Percentiles rank a stretch among this genome's conserved stretches.
Conservation (phyloP, 2,113 vertebrate species). For the Camarhynchus parvulus region DNA sequence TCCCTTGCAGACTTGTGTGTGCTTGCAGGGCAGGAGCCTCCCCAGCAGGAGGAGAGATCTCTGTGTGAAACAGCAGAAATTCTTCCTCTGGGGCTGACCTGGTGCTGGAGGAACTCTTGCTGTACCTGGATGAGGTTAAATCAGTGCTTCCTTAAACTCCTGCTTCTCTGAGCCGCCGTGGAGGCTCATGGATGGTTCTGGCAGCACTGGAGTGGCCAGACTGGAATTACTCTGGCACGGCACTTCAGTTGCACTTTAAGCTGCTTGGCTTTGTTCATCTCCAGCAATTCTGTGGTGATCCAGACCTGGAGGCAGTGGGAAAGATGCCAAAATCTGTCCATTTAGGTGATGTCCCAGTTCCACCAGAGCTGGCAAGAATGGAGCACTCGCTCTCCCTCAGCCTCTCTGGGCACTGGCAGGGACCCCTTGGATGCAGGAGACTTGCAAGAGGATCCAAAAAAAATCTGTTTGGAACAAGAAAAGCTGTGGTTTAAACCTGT, state of each 20-base stretch:
- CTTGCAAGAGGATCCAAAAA: background rate
- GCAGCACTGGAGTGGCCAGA: background rate
- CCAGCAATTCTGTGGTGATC: background rate
- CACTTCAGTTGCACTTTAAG: background rate
- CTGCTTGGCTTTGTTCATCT: background rate
- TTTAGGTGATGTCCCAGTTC: background rate
- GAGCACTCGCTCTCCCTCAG: background rate
- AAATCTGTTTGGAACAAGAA: background rate
- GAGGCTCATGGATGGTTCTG: fast-evolving
- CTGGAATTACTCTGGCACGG: background rate
- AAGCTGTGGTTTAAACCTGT: background rate
- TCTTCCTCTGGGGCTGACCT: background rate
- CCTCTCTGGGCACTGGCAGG: background rate
- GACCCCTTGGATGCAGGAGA: background rate
- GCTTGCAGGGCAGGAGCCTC: background rate
- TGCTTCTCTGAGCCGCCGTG: background rate
- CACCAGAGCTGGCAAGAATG: background rate
- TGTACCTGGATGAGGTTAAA: background rate
- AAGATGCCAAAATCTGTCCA: background rate
- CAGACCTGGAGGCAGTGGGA: background rate
- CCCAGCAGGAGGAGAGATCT: background rate
- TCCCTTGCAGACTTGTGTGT: background rate
- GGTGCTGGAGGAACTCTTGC: background rate
- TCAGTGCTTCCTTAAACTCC: background rate
- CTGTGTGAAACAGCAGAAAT: background rate